Evolutionary conservation across 1,140 invertebrate species (phyloP).

Genomic region (Ridgeia piscesae): DNA sequence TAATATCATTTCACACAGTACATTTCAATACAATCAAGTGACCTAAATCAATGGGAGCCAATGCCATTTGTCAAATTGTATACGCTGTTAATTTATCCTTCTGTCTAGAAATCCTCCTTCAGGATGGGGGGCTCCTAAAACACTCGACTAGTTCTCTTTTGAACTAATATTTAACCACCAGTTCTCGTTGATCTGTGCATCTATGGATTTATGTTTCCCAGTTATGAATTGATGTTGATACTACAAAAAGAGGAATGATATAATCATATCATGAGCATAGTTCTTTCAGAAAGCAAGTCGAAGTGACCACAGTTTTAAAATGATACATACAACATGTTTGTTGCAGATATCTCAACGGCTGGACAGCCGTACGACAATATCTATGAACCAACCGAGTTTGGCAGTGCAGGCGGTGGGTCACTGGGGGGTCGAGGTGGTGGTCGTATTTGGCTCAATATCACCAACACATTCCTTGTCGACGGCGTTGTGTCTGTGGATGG

Average conservation of each 20-base stretch:
- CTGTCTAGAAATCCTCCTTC: no score
- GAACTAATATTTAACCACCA: no score
- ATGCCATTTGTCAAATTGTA: no score
- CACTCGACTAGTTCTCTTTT: no score
- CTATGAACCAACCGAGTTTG: constrained; percentile 42
- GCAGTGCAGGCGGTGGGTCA: constrained; percentile 41
- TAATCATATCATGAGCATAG: background rate
- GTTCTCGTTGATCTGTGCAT: no score
- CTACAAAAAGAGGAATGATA: background rate
- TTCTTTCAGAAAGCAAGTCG: background rate
- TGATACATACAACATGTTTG: background rate
- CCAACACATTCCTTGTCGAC: constrained; percentile 43
- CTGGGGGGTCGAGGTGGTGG: constrained; percentile 43
- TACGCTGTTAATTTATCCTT: no score
- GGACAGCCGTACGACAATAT: constrained; percentile 42
- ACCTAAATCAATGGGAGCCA: no score
- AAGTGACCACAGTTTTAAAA: background rate
- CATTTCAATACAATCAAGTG: no score
- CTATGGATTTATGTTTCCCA: no score
- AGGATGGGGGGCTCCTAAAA: no score
- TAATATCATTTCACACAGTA: no score
- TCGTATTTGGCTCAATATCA: constrained; percentile 46
- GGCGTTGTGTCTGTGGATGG: constrained; percentile 40
- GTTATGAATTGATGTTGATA: no score
- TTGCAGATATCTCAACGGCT: constrained; percentile 32